Conservation (phyloP, 2,888 invertebrate genomes). For the Halictus ligatus region DNA sequence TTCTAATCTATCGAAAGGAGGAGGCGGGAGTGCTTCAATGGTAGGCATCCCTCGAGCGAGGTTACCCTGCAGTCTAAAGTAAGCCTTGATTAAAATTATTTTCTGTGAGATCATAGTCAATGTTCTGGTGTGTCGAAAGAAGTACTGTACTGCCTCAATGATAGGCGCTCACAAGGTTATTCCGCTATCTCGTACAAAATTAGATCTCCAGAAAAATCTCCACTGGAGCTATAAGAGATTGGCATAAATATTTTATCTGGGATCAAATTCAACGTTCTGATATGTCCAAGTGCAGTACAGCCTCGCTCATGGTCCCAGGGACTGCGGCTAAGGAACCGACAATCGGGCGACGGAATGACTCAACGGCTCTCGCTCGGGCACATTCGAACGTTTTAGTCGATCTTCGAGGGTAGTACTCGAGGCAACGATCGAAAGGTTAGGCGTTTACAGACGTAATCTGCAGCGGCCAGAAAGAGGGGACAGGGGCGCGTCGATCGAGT, state of each 20-base stretch:
- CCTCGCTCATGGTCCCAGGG: not conserved
- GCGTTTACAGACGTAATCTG: constrained; percentile 72
- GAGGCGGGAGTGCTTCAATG: too few relatives aligned
- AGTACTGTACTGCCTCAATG: too few relatives aligned
- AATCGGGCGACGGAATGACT: constrained; percentile 31
- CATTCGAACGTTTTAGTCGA: constrained; percentile 60
- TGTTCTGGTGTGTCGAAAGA: too few relatives aligned
- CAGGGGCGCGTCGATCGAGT: constrained; percentile 69
- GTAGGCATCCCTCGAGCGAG: too few relatives aligned
- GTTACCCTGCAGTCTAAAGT: too few relatives aligned
- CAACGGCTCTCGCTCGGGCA: constrained; percentile 23
- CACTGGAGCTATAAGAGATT: not conserved
- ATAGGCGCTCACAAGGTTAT: too few relatives aligned
- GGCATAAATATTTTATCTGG: too few relatives aligned
- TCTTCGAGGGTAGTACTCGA: constrained; percentile 57
- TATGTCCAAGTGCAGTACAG: not conserved
- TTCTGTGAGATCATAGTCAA: too few relatives aligned
- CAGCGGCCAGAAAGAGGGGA: constrained; percentile 40
- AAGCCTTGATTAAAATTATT: too few relatives aligned
- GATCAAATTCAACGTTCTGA: not conserved
- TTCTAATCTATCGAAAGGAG: too few relatives aligned
- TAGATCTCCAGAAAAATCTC: too few relatives aligned
- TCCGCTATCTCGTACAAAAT: too few relatives aligned
- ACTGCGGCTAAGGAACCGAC: constrained; percentile 11
- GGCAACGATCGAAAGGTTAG: constrained; percentile 55